Evolutionary conservation across 2,113 vertebrate genomes (phyloP), one percentile per base, ranked within the genome.

Genomic region (Cathartes aura): DNA sequence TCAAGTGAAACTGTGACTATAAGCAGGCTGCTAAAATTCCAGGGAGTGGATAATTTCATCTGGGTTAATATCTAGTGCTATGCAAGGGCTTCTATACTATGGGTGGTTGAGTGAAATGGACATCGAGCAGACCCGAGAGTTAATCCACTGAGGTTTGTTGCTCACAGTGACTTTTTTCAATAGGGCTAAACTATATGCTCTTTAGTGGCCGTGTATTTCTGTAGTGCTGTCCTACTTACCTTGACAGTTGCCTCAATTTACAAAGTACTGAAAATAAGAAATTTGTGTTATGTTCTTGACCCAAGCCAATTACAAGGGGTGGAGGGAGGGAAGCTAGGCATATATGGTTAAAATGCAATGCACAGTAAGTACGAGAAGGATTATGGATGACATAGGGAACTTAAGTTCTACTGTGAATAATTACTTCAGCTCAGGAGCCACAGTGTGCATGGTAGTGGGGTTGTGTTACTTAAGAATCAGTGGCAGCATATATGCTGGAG

Each of bases 361-460:
- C 11, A 58, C 16, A 34, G 26, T 38, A 16, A 90, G 62, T 50
- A 47, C 24, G 36, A 7, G 2, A 38, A 67, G 29, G 17, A 42
- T 73, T 95, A 47, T 14, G 11, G 21, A 47, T 47, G 15, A 26
- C 32, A 47, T 8, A 38, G 0, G 0, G 23, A 84, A 64, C 3
- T 73, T 47, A 53, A 43, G 1, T 53, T 87, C 29, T 42, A 12
- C 32, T 81, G 5, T 52, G 32, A 86, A 59, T 43, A 74, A 75
- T 40, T 80, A 24, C 10, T 40, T 84, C 3, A 43, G 2, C 26
- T 67, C 34, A 67, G 24, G 22, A 72, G 34, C 11, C 13, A 80
- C 2, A 2, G 21, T 14, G 27, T 26, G 15, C 7, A 7, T 15
- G 6, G 8, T 50, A 22, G 10, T 1, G 1, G 2, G 1, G 9